These are phyloP conservation scores for Dryobotodes eremita DNA, from an alignment of 2,888 invertebrate species.

Conservation along the genomic window DNA sequence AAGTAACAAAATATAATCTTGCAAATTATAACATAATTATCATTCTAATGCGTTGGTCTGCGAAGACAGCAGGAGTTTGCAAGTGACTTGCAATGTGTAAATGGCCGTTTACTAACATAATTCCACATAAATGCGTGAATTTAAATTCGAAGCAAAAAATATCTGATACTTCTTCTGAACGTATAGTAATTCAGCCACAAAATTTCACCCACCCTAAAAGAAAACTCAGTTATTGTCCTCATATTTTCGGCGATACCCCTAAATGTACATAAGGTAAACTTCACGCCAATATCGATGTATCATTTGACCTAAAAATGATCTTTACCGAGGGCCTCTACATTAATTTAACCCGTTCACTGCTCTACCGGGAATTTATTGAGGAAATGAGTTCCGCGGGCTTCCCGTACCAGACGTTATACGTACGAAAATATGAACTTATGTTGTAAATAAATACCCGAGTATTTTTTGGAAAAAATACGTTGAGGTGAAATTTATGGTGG, in stretches of 20 bases:
- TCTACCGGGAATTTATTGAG: slow-evolving; percentile 69
- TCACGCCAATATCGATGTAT: slow-evolving; percentile 59
- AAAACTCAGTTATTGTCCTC: slow-evolving; percentile 32
- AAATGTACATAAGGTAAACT: slow-evolving; percentile 37
- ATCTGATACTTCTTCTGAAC: background rate
- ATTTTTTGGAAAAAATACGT: slow-evolving; percentile 58
- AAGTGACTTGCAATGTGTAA: background rate
- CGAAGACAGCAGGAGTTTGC: background rate
- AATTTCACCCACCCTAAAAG: background rate
- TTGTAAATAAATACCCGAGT: slow-evolving; percentile 64
- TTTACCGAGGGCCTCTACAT: slow-evolving; percentile 62
- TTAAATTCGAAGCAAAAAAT: background rate
- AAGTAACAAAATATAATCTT: background rate
- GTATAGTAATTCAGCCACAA: slow-evolving; percentile 2
- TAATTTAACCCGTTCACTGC: slow-evolving; percentile 71
- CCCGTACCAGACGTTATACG: slow-evolving; percentile 63
- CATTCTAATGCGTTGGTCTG: background rate
- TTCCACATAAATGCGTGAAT: background rate
- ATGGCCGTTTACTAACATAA: background rate
- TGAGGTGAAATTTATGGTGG: slow-evolving; percentile 59
- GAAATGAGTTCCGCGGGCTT: slow-evolving; percentile 67
- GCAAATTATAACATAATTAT: background rate
- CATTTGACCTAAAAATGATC: slow-evolving; percentile 65
- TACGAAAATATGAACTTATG: slow-evolving; percentile 68
- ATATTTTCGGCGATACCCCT: slow-evolving; percentile 22